Evolutionary conservation across 2,797 vertebrate genomes (phyloP).

Genomic region (Sebastes itinus): DNA sequence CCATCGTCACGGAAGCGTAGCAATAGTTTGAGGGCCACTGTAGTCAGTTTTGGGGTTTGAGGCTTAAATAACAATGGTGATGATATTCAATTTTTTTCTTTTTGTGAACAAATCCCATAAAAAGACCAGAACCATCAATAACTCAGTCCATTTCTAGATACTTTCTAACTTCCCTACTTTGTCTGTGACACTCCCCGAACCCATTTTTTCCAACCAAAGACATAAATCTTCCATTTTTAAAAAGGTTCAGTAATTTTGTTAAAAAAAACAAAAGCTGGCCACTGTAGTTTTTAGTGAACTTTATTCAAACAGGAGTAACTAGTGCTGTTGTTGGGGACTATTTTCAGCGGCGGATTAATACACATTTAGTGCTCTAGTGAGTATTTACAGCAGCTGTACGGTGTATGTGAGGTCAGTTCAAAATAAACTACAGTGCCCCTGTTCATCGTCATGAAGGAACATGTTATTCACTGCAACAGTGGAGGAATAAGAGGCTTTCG

Average conservation of each 20-base stretch:
- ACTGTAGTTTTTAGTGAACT: not conserved
- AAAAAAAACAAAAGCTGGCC: not conserved
- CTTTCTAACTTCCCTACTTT: not conserved
- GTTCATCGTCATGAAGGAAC: not conserved
- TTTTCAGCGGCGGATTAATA: not conserved
- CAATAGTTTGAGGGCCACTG: not conserved
- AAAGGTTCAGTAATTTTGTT: not conserved
- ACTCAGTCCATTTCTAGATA: not conserved
- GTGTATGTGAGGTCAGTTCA: not conserved
- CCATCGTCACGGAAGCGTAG: too few species aligned
- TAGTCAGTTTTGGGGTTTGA: not conserved
- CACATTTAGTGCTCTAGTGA: not conserved
- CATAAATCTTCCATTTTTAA: not conserved
- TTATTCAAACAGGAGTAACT: not conserved
- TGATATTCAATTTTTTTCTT: not conserved
- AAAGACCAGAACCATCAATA: not conserved
- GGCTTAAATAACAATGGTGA: not conserved
- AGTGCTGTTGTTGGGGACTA: not conserved
- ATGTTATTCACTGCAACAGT: not conserved
- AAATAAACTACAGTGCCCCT: not conserved
- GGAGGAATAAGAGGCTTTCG: not conserved
- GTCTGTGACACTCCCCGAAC: not conserved
- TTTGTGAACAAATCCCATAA: not conserved
- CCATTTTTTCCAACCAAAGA: not conserved
- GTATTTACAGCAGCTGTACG: not conserved